Conservation (phyloP, 2,797 vertebrate species). For the Hoplostethus atlanticus region DNA sequence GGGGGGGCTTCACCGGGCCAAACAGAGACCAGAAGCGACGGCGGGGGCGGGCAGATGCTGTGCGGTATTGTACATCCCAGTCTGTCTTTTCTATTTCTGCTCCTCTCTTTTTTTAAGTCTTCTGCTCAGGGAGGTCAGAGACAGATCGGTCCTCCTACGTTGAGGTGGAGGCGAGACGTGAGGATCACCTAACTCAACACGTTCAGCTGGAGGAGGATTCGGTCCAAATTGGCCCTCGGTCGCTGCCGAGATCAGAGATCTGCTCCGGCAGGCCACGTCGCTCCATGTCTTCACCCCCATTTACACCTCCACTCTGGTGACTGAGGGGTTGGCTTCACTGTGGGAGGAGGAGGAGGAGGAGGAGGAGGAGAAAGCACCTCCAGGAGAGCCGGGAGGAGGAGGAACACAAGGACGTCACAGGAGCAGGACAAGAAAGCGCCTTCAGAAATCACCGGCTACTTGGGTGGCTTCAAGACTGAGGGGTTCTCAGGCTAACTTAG, state of each 20-base stretch:
- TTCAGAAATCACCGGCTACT: no score
- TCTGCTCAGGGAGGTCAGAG: slow-evolving; percentile 64
- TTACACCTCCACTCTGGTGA: not conserved
- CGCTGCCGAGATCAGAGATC: slow-evolving; percentile 12
- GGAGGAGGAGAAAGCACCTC: slow-evolving; percentile 8
- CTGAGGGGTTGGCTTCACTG: not conserved
- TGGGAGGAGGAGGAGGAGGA: not conserved
- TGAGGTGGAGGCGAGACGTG: not conserved
- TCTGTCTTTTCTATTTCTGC: slow-evolving; percentile 67
- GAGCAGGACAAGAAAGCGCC: not conserved
- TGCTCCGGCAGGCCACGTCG: not conserved
- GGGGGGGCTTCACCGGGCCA: slow-evolving; percentile 70
- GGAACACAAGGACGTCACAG: not conserved
- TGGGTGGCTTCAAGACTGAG: no score
- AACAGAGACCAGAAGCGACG: slow-evolving; percentile 58
- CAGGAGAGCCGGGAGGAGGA: not conserved
- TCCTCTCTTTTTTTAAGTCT: slow-evolving; percentile 46
- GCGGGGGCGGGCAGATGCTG: slow-evolving; percentile 19
- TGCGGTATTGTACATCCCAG: slow-evolving; percentile 50
- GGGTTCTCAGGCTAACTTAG: no score
- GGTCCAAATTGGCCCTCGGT: not conserved
- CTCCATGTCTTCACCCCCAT: not conserved
- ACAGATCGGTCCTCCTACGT: slow-evolving; percentile 39
- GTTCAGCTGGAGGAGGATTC: slow-evolving; percentile 1
- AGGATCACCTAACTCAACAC: slow-evolving; percentile 2